Base-by-base conservation (phyloP, 1,140 invertebrate species). In the Hetaerina americana region DNA sequence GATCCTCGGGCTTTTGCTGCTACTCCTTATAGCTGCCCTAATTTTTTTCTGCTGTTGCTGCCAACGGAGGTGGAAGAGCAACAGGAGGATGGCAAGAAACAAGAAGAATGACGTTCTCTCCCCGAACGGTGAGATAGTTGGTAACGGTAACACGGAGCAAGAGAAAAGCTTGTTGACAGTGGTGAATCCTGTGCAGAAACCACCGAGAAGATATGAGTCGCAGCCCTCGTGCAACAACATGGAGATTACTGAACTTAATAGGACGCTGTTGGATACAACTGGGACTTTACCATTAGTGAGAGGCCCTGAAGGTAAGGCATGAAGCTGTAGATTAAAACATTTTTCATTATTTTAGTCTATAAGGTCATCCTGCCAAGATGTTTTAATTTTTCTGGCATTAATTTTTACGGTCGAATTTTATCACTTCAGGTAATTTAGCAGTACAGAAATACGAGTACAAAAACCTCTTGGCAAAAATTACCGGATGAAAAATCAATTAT, bases 161-260 rank as follows among this genome's bases (percentile, higher is more conserved):
- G 89, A 92, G 75, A 93, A 92, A 78, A 90, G 89, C 73, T 80
- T 92, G 0, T 88, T 93, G 69, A 90, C 90, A 0, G 88, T 90
- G 22, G 89, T 92, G 22, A 92, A 93, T 81, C 91, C 92, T 0
- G 88, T 92, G 0, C 87, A 89, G 31, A 93, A 93, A 75, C 89
- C 90, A 0, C 89, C 90, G 0, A 81, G 90, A 24, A 81, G 89
- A 71, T 87, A 88, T n/a, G 88, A 89, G 71, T 67, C 70, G 70
- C 85, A 88, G 26, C 85, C 88, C 0, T 88, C 88, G 0, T 84
- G 89, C 18, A 87, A 85, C 49, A 87, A 85, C 70, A 91, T 90
- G 0, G 90, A 93, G 80, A 87, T 90, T 78, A 90, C 89, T 24
- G 90, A 92, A 78, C 83, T 90, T 26, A 92, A 92, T 77, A 87